A percentile compares a stretch with the other conserved stretches of the same genome.
Conservation (phyloP, 2,888 invertebrate genomes). For the Xestia c-nigrum region DNA sequence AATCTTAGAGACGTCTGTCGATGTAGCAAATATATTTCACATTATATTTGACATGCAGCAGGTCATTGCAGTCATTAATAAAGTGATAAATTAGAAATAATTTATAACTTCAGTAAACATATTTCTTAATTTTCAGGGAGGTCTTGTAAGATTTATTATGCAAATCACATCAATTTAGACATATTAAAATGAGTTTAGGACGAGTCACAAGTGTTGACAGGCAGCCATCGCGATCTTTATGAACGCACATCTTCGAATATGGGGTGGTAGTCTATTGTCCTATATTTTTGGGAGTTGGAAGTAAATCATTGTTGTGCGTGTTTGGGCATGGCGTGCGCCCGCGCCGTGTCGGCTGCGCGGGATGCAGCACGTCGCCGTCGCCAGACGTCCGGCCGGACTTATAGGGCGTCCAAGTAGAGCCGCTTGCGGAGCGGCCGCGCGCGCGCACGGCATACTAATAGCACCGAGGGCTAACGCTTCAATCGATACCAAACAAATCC, state of each 20-base stretch:
- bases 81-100: constrained; percentile 36
- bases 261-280: constrained; percentile 62
- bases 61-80: constrained; percentile 48
- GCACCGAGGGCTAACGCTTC: constrained; percentile 58
- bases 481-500: constrained; percentile 81
- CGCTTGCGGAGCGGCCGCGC: constrained; percentile 74
- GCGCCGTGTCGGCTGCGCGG: constrained; percentile 66
- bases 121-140: constrained; percentile 37
- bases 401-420: constrained; percentile 83
- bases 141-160: constrained; percentile 25
- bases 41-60: constrained; percentile 42
- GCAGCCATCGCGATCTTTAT: constrained; percentile 35
- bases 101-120: constrained; percentile 39
- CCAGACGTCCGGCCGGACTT: constrained; percentile 81
- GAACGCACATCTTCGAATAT: constrained; percentile 42
- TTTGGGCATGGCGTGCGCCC: constrained; percentile 64
- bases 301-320: constrained; percentile 69
- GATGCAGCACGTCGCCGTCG: constrained; percentile 79
- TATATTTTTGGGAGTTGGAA: constrained; percentile 70
- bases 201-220: constrained; percentile 17
- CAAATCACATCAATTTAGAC: constrained; percentile 14
- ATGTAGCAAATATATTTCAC: constrained; percentile 55
- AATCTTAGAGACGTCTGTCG: constrained; percentile 36
- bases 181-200: constrained; percentile 22
- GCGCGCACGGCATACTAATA: constrained; percentile 77